A percentile compares a stretch with the other conserved stretches of the same genome.
Conservation (phyloP, 1,140 invertebrate genomes). For the Gonatopus flavifemur region DNA sequence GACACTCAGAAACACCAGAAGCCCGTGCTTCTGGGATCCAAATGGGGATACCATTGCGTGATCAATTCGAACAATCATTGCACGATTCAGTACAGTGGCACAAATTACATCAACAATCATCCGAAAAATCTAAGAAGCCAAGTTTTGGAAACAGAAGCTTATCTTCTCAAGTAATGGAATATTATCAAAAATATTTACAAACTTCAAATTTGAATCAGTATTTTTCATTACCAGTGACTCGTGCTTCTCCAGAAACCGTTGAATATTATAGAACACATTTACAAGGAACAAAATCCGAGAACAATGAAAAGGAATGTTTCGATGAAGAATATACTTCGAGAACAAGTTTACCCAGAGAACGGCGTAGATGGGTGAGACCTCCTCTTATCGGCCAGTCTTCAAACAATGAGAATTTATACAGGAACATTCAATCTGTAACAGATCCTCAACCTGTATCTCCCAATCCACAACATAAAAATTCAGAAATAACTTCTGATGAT, state of each 20-base stretch:
- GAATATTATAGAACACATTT: slow-evolving; percentile 45
- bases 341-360: slow-evolving; percentile 38
- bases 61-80: slow-evolving; percentile 8
- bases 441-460: slow-evolving; percentile 28
- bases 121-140: slow-evolving; percentile 6
- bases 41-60: too few species aligned
- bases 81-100: slow-evolving; percentile 18
- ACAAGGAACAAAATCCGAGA: slow-evolving; percentile 33
- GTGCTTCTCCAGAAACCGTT: slow-evolving; percentile 19
- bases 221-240: slow-evolving; percentile 43
- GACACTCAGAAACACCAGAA: slow-evolving; percentile 25
- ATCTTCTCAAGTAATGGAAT: slow-evolving; percentile 50
- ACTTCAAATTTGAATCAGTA: slow-evolving; percentile 47
- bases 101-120: slow-evolving; percentile 11
- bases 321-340: slow-evolving; percentile 33
- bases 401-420: slow-evolving; percentile 22
- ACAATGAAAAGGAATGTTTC: slow-evolving; percentile 24
- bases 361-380: slow-evolving; percentile 48
- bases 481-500: slow-evolving; percentile 33
- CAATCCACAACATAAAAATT: slow-evolving; percentile 18
- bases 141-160: slow-evolving; percentile 30
- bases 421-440: slow-evolving; percentile 27
- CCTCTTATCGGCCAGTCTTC: slow-evolving; percentile 47
- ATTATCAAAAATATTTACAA: slow-evolving; percentile 46
- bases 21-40: slow-evolving; percentile 10